Evolutionary conservation across 2,888 invertebrate genomes (phyloP).

Genomic region (Caenorhabditis becei): DNA sequence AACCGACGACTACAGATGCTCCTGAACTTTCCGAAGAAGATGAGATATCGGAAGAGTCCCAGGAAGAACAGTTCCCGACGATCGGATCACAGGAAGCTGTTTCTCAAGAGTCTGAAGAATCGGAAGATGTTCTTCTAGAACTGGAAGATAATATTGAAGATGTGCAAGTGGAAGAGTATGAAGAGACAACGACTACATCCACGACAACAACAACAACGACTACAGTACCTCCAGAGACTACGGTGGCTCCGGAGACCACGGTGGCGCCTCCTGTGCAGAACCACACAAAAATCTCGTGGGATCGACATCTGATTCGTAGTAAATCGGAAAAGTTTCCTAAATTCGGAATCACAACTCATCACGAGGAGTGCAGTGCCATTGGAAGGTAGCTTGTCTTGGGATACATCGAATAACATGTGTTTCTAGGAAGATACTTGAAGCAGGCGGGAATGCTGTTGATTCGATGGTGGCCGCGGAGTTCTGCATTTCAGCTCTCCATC

Average conservation of each 20-base stretch:
- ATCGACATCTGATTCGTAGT: slow-evolving; percentile 13
- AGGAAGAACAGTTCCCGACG: slow-evolving; percentile 7
- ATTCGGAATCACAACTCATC: slow-evolving; percentile 49
- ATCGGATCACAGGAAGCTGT: slow-evolving; percentile 8
- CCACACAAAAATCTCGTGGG: slow-evolving; percentile 33
- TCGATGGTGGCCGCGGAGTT: slow-evolving; percentile 62
- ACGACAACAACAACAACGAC: neutral
- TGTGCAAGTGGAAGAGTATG: slow-evolving; percentile 54
- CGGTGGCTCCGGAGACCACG: neutral
- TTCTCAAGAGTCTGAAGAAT: slow-evolving; percentile 31
- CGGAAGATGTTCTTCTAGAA: slow-evolving; percentile 23
- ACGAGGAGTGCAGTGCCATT: slow-evolving; percentile 58
- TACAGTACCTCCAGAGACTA: neutral
- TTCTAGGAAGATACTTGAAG: slow-evolving; percentile 53
- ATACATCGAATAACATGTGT: neutral
- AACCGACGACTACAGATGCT: slow-evolving; percentile 8
- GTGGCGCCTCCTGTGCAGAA: neutral
- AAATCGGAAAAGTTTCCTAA: slow-evolving; percentile 36
- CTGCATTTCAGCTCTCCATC: slow-evolving; percentile 64
- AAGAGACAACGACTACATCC: slow-evolving; percentile 19
- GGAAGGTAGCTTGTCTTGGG: slow-evolving; percentile 40
- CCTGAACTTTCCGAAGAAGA: neutral
- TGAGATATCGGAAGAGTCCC: neutral
- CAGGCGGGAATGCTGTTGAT: slow-evolving; percentile 65
- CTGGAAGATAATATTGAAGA: slow-evolving; percentile 37